Evolutionary conservation across 1,140 invertebrate genomes (phyloP).

Genomic region (Chironomus tepperi): DNA sequence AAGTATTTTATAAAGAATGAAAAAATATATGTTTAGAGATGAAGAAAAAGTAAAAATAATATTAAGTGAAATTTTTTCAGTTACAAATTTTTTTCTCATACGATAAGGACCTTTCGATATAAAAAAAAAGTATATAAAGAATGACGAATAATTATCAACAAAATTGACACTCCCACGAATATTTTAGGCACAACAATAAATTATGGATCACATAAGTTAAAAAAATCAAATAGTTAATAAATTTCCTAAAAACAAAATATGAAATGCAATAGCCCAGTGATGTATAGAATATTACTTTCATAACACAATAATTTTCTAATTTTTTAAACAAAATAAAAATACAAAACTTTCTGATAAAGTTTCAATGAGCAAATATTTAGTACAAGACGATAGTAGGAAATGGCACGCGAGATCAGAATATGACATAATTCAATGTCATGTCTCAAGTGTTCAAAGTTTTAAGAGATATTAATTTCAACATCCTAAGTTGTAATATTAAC

Average conservation of each 20-base stretch:
- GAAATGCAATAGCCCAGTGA: conserved; percentile 19
- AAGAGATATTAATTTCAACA: neutral
- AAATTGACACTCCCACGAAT: neutral
- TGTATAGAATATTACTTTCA: conserved; percentile 2
- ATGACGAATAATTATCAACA: neutral
- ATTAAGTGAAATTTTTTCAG: no score
- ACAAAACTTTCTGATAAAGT: neutral
- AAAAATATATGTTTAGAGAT: no score
- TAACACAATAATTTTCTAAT: neutral
- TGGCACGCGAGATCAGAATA: neutral
- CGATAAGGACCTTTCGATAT: no score
- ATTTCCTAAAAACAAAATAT: conserved; percentile 4
- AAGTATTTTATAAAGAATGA: no score
- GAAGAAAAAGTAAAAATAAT: no score
- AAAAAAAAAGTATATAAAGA: neutral
- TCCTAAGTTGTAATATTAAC: conserved; percentile 19
- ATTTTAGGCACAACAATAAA: neutral
- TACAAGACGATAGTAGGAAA: conserved; percentile 20
- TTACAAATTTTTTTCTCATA: no score
- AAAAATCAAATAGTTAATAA: conserved; percentile 6
- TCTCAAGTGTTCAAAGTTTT: neutral
- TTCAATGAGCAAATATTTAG: conserved; percentile 22
- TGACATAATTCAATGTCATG: neutral
- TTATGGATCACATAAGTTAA: neutral
- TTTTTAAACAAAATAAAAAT: neutral